Evolutionary conservation across 2,888 invertebrate genomes (phyloP), one percentile per base, ranked within the genome.

Genomic region (Myopa tessellatipennis): DNA sequence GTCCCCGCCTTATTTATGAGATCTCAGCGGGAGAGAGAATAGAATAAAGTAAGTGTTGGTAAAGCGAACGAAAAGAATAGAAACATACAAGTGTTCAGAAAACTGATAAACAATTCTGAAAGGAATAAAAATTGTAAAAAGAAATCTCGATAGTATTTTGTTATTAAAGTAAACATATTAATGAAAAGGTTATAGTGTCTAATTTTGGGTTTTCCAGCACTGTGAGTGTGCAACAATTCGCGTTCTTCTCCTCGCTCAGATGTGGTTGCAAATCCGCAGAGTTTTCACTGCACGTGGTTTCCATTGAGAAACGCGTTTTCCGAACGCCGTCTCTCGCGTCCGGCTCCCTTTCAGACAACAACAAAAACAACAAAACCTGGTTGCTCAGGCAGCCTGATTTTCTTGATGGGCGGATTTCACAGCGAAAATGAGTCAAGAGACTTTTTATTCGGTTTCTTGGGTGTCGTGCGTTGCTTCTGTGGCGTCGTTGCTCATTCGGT

Each of bases 361-460:
- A 52, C 26, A 26, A 16, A 16, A 10, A 12, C 12, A 14, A 36
- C 38, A 26, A 26, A 26, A 26, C 26, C 26, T 26, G 26, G 26
- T 26, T 26, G n/a, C 55, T 70, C 55, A 26, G 36, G 61, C 63
- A 14, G 61, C 6, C 12, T 18, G 16, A 16, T 73, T 45, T 73
- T 63, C 14, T 88, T 88, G 88, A 88, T 88, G 88, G 88, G 88
- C 81, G 88, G 88, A 80, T 79, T 79, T 80, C 38, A 77, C 77
- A 80, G 72, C 81, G 58, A 14, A 71, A 77, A 79, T 77, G 80
- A 82, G 80, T 83, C 80, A 82, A 79, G 82, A 80, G 78, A 69
- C 76, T 76, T 67, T 80, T 79, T 82, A 52, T 63, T 50, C 18
- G n/a, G 12, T 61, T 45, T 45, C 4, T 10, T 18, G 50, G 1